Conservation (phyloP, 2,113 vertebrate species). For the Pomatorhinus ruficollis region DNA sequence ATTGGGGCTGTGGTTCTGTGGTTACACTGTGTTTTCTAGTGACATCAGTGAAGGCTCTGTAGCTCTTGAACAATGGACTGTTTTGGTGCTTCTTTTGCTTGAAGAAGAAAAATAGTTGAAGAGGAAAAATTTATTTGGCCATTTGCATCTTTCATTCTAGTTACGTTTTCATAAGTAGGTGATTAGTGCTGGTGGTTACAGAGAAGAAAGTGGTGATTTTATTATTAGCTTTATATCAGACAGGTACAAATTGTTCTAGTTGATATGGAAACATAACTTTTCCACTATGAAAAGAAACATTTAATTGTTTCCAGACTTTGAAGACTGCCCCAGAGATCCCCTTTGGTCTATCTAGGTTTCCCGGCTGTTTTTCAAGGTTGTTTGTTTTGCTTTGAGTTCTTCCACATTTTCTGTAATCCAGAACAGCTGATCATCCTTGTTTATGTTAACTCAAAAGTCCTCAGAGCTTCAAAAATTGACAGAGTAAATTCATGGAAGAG, state of each 20-base stretch:
- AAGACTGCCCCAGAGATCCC: neutral
- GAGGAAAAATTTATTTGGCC: neutral
- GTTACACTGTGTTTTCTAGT: slow-evolving; percentile 23
- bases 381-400: neutral
- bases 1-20: slow-evolving; percentile 38
- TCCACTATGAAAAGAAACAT: neutral
- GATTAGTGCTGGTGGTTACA: neutral
- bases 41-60: neutral
- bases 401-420: neutral
- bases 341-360: slow-evolving; percentile 11
- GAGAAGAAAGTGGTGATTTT: slow-evolving; percentile 15
- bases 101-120: neutral
- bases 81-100: neutral
- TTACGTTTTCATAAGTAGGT: neutral
- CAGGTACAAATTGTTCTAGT: neutral
- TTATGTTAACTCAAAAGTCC: neutral
- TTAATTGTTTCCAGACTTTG: slow-evolving; percentile 26
- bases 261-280: slow-evolving; percentile 19
- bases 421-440: neutral
- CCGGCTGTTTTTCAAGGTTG: neutral
- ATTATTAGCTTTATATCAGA: neutral
- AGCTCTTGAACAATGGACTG: neutral
- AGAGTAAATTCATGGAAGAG: neutral
- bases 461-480: neutral
- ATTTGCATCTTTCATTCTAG: slow-evolving; percentile 50